Base-by-base conservation (phyloP, 1,140 invertebrate genomes). In the Pachypsylla venusta region DNA sequence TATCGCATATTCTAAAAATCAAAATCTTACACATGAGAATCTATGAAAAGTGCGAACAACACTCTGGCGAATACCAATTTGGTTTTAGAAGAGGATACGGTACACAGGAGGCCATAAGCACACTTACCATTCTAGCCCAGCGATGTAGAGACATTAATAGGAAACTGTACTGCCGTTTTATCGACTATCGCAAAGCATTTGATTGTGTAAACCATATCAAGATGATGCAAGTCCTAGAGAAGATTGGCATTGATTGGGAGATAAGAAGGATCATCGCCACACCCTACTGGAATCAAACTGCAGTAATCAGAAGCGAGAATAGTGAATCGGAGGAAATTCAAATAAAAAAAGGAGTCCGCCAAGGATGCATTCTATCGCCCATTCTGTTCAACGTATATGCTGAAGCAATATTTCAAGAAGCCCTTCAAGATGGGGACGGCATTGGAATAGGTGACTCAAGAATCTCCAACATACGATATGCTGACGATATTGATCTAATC, bases 311-410 rank as follows among this genome's bases (percentile, higher is more conserved):
- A 19, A 35, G 26, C 10, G 1, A 19, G 16, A 40, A 57, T 16
- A 16, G 24, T 16, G 25, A 14, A 5, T 59, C 63, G 10, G 61
- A 64, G 14, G 54, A 62, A 22, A 60, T 65, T 12, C 25, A 56
- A 60, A 67, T 63, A 28, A 57, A 30, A 40, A 58, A 62, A 53
- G 66, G 65, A 19, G 64, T 68, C 2, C 60, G 65, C 10, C 69
- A 70, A 56, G 70, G 68, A 30, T 70, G 67, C 53, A 61, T 67
- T 24, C 27, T 67, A 42, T 67, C 64, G 35, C 67, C 66, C 16
- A 58, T 70, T 10, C 64, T 71, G 13, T 70, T 71, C 54, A 67
- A 70, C 56, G 56, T 69, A 16, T 71, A 70, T 57, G 57, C 40
- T 27, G 61, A 64, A 53, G 13, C 22, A 26, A 54, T 64, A 19